These are phyloP conservation scores for Tanytarsus gracilentus DNA, from an alignment of 2,888 invertebrate species.

Conservation along the genomic window DNA sequence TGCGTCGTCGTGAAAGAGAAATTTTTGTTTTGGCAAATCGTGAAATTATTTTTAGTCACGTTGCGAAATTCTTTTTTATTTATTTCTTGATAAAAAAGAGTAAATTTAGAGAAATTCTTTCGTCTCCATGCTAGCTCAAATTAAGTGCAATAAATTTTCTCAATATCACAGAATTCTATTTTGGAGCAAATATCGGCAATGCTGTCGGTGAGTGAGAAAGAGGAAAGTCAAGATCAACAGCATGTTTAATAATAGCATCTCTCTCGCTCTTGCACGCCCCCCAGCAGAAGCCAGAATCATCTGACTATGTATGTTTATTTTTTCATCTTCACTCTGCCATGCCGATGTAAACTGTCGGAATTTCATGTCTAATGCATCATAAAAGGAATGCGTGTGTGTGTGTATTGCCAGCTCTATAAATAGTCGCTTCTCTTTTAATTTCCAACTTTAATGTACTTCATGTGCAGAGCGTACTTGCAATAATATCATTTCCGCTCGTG, in stretches of 20 bases:
- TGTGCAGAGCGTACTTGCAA: neutral
- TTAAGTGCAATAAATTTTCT: no score
- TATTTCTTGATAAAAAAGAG: no score
- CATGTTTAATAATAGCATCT: constrained; percentile 23
- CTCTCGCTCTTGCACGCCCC: constrained; percentile 7
- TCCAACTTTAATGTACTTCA: constrained; percentile 6
- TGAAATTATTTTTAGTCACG: constrained; percentile 1
- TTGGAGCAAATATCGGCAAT: no score
- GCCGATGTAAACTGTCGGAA: constrained; percentile 10
- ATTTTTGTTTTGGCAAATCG: neutral
- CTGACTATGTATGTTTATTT: constrained; percentile 7
- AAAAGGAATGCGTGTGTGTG: constrained; percentile 20
- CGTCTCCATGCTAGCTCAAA: no score
- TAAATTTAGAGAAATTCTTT: no score
- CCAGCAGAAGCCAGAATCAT: constrained; percentile 12
- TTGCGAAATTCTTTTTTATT: no score
- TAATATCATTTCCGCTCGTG: neutral
- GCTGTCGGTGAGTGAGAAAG: neutral
- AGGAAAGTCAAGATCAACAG: no score
- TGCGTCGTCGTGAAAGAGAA: no score
- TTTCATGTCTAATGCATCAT: constrained; percentile 25
- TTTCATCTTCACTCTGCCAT: neutral
- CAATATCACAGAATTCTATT: no score
- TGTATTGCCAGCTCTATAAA: constrained; percentile 8
- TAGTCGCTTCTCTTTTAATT: no score